These are phyloP conservation scores for Danio albolineatus DNA, from an alignment of 2,797 vertebrate species.

Conservation along the genomic window DNA sequence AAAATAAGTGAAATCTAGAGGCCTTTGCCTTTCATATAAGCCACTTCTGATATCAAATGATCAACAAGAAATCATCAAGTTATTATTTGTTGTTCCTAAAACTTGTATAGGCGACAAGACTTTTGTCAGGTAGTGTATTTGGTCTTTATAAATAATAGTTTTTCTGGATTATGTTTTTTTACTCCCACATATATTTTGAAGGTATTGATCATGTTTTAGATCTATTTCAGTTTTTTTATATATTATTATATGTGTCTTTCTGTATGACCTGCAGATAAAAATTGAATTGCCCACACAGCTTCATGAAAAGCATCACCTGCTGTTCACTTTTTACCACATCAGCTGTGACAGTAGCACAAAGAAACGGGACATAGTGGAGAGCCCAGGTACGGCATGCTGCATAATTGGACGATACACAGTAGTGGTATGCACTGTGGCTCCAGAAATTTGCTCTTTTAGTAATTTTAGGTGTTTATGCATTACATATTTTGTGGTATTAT, in stretches of 20 bases:
- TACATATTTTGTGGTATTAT: neutral
- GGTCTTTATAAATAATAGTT: neutral
- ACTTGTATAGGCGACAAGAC: too few species aligned
- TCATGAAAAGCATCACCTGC: conserved; percentile 93
- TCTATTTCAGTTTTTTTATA: neutral
- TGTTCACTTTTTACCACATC: conserved; percentile 96
- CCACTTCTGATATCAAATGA: too few species aligned
- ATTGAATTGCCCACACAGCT: conserved; percentile 95
- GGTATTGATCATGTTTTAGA: neutral
- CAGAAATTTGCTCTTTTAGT: neutral
- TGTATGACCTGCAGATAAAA: conserved; percentile 83
- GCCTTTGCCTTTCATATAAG: too few species aligned
- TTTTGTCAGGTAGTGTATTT: too few species aligned
- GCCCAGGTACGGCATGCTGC: conserved; percentile 80
- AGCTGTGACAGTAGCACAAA: conserved; percentile 97
- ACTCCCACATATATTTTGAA: neutral
- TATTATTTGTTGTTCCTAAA: too few species aligned
- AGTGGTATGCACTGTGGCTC: neutral
- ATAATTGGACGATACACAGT: neutral
- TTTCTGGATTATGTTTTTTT: neutral
- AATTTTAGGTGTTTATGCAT: neutral
- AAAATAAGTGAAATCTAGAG: too few species aligned
- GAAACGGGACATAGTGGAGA: conserved; percentile 92
- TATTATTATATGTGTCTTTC: neutral
- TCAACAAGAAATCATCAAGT: too few species aligned